These are phyloP conservation scores for Campodea augens DNA, from an alignment of 1,140 invertebrate genomes.

Conservation along the genomic window DNA sequence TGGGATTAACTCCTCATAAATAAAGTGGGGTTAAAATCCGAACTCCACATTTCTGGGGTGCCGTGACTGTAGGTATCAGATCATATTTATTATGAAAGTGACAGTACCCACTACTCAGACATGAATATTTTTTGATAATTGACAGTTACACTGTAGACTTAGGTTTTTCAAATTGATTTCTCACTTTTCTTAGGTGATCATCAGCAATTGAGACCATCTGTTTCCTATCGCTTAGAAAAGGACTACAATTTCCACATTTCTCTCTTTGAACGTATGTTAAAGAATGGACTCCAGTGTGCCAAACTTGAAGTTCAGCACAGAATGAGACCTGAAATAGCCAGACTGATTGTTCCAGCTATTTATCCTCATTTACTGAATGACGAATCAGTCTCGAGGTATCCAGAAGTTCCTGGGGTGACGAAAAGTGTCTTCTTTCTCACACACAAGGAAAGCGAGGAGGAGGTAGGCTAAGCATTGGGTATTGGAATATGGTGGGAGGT, in stretches of 20 bases:
- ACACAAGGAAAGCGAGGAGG: slow-evolving; percentile 13
- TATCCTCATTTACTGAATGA: slow-evolving; percentile 15
- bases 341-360: slow-evolving; percentile 16
- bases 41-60: too few species aligned
- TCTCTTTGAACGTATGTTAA: slow-evolving; percentile 25
- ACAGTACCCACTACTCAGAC: too few species aligned
- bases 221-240: slow-evolving; percentile 20
- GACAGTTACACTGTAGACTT: too few species aligned
- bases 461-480: slow-evolving; percentile 8
- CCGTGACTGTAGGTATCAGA: too few species aligned
- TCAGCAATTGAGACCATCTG: slow-evolving; percentile 22
- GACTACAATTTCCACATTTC: slow-evolving; percentile 24
- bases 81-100: too few species aligned
- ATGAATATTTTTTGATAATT: too few species aligned
- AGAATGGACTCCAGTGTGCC: slow-evolving; percentile 19
- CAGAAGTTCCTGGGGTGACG: slow-evolving; percentile 12
- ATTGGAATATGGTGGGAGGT: too few species aligned
- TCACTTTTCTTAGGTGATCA: slow-evolving; percentile 30
- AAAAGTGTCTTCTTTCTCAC: slow-evolving; percentile 18
- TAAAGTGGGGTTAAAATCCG: too few species aligned
- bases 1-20: too few species aligned
- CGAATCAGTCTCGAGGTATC: slow-evolving; percentile 13
- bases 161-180: too few species aligned
- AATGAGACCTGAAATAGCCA: slow-evolving; percentile 19
- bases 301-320: slow-evolving; percentile 16